Percentiles rank a stretch among this genome's conserved stretches.
These are phyloP conservation scores for Schizotus pectinicornis DNA, from an alignment of 2,888 invertebrate species.

Conservation along the genomic window DNA sequence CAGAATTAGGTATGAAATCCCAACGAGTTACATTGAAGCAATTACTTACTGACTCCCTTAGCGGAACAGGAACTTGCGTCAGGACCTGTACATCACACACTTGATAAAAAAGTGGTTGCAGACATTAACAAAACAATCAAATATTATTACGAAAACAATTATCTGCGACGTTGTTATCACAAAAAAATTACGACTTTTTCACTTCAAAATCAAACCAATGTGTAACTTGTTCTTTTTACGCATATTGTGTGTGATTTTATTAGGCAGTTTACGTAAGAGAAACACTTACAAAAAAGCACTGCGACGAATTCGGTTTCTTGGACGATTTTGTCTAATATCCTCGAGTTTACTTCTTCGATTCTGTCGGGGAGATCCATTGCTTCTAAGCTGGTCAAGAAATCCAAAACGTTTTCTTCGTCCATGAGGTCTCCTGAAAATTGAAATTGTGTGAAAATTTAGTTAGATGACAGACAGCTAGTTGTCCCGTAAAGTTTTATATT, in stretches of 20 bases:
- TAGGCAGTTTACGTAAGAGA: slow-evolving; percentile 8
- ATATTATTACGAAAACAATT: neutral
- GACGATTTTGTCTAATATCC: slow-evolving; percentile 87
- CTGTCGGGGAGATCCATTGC: slow-evolving; percentile 94
- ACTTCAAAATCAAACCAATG: neutral
- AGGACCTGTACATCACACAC: slow-evolving; percentile 60
- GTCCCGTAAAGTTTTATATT: no score
- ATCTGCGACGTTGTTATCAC: slow-evolving; percentile 15
- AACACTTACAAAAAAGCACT: slow-evolving; percentile 90
- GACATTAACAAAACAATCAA: neutral
- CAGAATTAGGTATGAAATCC: neutral
- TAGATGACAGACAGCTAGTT: no score
- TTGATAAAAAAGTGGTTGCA: slow-evolving; percentile 35
- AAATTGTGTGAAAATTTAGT: neutral
- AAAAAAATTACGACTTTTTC: slow-evolving; percentile 6
- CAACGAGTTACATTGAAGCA: slow-evolving; percentile 12
- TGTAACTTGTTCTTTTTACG: neutral
- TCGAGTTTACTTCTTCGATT: slow-evolving; percentile 93
- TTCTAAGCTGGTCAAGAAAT: slow-evolving; percentile 92
- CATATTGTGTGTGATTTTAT: neutral
- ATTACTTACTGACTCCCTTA: slow-evolving; percentile 66
- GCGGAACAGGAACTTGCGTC: slow-evolving; percentile 65
- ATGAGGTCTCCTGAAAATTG: slow-evolving; percentile 82
- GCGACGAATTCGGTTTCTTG: slow-evolving; percentile 92
- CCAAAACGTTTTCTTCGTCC: slow-evolving; percentile 92